Conservation (phyloP, 2,113 vertebrate species). For the Uria aalge region DNA sequence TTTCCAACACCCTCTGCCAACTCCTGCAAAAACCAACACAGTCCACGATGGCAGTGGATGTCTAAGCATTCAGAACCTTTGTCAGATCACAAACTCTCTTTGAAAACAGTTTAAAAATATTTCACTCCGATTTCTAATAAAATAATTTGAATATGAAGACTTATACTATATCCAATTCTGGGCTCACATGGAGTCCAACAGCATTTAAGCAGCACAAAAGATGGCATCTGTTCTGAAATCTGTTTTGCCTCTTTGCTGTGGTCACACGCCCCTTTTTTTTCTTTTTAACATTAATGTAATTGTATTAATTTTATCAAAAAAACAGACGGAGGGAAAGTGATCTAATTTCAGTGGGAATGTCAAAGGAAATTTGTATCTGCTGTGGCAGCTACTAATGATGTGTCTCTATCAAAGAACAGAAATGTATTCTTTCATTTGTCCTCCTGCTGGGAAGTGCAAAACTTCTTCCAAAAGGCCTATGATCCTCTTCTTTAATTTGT, state of each 20-base stretch:
- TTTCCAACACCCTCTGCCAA: accelerated
- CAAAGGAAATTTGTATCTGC: neutral
- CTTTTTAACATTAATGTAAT: slow-evolving; percentile 1
- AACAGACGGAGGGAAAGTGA: neutral
- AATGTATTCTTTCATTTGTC: neutral
- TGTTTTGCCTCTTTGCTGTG: neutral
- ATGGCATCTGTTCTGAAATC: neutral
- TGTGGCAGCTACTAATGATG: neutral
- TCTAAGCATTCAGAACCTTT: neutral
- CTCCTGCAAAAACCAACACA: neutral
- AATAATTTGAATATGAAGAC: neutral
- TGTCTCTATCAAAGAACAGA: neutral
- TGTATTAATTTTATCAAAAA: slow-evolving; percentile 50
- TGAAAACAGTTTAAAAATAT: neutral
- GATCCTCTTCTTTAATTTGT: neutral
- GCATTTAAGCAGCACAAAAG: neutral
- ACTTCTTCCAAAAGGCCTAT: neutral
- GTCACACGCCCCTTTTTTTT: neutral
- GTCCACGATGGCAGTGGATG: neutral
- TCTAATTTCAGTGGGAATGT: slow-evolving; percentile 31
- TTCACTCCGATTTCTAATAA: neutral
- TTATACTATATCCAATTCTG: neutral
- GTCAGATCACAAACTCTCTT: neutral
- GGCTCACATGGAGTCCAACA: neutral
- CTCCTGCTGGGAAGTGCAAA: neutral